These are phyloP conservation scores for Megaceryle torquata DNA, from an alignment of 2,113 vertebrate genomes.

Conservation along the genomic window DNA sequence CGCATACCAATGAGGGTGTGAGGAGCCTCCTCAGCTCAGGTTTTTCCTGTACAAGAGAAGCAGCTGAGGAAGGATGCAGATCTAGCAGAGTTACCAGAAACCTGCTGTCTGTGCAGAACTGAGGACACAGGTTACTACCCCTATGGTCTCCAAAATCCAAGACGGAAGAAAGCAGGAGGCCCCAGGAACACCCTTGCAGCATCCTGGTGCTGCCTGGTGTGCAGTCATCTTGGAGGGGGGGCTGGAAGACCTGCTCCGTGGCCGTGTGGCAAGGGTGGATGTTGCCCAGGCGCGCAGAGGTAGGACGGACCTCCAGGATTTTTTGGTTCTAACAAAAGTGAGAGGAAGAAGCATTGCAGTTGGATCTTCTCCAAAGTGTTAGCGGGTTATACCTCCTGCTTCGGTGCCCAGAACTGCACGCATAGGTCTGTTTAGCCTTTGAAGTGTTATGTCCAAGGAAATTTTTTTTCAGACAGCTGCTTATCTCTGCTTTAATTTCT, in stretches of 20 bases:
- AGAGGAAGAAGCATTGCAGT: background rate
- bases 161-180: background rate
- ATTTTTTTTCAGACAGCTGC: background rate
- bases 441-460: background rate
- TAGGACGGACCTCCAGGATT: background rate
- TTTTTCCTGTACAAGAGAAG: background rate
- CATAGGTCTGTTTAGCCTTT: background rate
- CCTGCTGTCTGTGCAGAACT: background rate
- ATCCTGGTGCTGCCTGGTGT: background rate
- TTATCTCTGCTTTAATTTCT: background rate
- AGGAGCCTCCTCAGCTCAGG: background rate
- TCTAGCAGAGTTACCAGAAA: background rate
- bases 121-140: too few species aligned
- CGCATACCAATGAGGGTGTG: background rate
- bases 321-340: accelerated
- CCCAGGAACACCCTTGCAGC: accelerated
- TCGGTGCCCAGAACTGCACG: accelerated
- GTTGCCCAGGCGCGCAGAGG: background rate
- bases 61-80: background rate
- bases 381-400: background rate
- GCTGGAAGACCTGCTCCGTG: background rate
- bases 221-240: background rate
- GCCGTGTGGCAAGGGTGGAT: background rate
- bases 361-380: background rate
- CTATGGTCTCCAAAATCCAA: background rate